Evolutionary conservation across 1,140 invertebrate genomes (phyloP).

Genomic region (Spodoptera frugiperda): DNA sequence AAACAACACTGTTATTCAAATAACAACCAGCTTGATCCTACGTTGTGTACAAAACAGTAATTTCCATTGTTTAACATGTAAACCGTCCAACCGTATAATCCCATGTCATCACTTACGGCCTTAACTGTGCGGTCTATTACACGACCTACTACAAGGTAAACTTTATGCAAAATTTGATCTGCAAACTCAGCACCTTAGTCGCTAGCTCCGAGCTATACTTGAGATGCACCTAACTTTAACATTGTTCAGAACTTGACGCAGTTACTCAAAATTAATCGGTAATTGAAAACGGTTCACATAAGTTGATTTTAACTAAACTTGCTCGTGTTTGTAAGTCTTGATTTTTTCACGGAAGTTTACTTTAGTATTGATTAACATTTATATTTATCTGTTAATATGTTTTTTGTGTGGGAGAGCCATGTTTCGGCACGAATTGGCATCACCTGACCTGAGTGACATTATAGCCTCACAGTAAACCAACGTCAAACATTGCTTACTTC

Average conservation of each 20-base stretch:
- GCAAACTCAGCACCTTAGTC: conserved; percentile 20
- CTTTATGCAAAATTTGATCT: conserved; percentile 36
- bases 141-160: conserved; percentile 23
- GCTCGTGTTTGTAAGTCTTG: neutral
- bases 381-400: no score
- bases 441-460: no score
- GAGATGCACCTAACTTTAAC: conserved; percentile 26
- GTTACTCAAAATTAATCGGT: conserved; percentile 26
- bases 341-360: neutral
- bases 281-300: conserved; percentile 15
- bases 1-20: no score
- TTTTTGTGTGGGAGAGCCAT: no score
- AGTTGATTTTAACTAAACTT: neutral
- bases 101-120: conserved; percentile 4
- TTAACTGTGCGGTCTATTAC: conserved; percentile 31
- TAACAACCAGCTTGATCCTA: no score
- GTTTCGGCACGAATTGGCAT: no score
- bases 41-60: no score
- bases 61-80: neutral
- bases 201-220: conserved; percentile 23
- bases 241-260: neutral
- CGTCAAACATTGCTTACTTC: no score
- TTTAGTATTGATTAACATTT: no score
- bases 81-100: neutral
- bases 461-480: no score